Base-by-base conservation (phyloP, 2,888 invertebrate species). In the Apoderus coryli region DNA sequence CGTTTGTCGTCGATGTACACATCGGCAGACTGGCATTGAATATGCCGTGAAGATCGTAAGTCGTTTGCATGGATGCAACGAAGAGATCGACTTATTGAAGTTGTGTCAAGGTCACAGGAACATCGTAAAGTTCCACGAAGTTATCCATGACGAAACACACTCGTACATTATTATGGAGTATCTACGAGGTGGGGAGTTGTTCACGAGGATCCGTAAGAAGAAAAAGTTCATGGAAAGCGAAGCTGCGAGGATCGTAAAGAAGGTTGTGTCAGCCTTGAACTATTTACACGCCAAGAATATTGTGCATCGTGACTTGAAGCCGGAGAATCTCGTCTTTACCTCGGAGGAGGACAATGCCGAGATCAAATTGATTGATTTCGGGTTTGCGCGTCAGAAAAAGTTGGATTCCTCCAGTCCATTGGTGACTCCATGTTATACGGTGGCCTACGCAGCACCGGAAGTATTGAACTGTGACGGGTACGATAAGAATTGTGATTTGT, bases 401-500 rank as follows among this genome's bases (percentile, higher is more conserved):
- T 63, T 68, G 35, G 64, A 65, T 32, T 36, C 36, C 19, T 27
- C 37, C 6, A 69, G 69, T 44, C 57, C 64, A 2, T 54, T 75
- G 47, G 70, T 67, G 59, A 89, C 90, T 0, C 93, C 95, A 0
- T 93, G 95, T 53, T 96, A 86, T 56, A 93, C 95, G 32, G 58
- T 90, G 25, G 80, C 82, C 46, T 96, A 95, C 61, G 95, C 92
- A 0, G 92, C 95, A 1, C 95, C 95, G 0, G 95, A 96, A 56
- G 86, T 93, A 7, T 64, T 96, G 25, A 53, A 56, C 41, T 49
- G 55, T 1, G 69, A 72, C 41, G 77, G 80, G 15, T 95, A 95
- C 61, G 85, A 88, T 40, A 80, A 89, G 53, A 79, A 82, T 49
- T 92, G 92, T 63, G 96, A 96, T 62, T 63, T 93, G 35, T 96